A percentile compares a stretch with the other conserved stretches of the same genome.
Conservation (phyloP, 2,888 invertebrate species). For the Papilio gigon region DNA sequence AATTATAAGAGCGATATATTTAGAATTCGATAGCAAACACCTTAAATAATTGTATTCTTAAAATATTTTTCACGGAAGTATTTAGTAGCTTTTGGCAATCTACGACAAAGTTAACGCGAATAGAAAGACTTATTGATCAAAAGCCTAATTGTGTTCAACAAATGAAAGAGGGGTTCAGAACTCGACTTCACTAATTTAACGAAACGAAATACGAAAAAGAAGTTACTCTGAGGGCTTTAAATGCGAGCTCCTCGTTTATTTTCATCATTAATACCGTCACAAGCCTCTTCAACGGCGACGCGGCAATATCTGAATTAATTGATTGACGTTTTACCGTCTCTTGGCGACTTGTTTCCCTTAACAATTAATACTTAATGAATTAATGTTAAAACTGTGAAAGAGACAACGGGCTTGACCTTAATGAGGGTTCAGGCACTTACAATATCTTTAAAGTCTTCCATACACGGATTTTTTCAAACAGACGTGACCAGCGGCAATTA, state of each 20-base stretch:
- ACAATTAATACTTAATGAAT: slow-evolving; percentile 22
- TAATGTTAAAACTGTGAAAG: neutral
- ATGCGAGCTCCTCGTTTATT: slow-evolving; percentile 25
- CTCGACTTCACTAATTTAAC: slow-evolving; percentile 31
- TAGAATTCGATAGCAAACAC: neutral
- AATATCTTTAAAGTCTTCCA: neutral
- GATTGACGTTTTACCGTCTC: slow-evolving; percentile 29
- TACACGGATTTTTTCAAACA: neutral
- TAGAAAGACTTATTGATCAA: slow-evolving; percentile 33
- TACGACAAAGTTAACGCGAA: slow-evolving; percentile 23
- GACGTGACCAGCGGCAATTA: neutral
- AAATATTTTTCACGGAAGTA: neutral
- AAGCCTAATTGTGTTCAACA: slow-evolving; percentile 33
- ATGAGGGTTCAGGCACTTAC: neutral
- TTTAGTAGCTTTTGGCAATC: neutral
- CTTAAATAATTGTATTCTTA: neutral
- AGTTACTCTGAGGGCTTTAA: slow-evolving; percentile 33
- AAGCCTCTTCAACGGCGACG: slow-evolving; percentile 15
- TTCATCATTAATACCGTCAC: slow-evolving; percentile 32
- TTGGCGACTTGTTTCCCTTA: slow-evolving; percentile 12
- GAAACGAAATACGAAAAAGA: slow-evolving; percentile 32
- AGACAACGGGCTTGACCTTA: neutral
- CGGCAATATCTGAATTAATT: slow-evolving; percentile 36
- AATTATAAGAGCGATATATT: neutral
- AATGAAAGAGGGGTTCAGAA: slow-evolving; percentile 26